Evolutionary conservation across 2,888 invertebrate species (phyloP), one percentile per base, ranked within the genome.

Genomic region (Cephus spinipes): DNA sequence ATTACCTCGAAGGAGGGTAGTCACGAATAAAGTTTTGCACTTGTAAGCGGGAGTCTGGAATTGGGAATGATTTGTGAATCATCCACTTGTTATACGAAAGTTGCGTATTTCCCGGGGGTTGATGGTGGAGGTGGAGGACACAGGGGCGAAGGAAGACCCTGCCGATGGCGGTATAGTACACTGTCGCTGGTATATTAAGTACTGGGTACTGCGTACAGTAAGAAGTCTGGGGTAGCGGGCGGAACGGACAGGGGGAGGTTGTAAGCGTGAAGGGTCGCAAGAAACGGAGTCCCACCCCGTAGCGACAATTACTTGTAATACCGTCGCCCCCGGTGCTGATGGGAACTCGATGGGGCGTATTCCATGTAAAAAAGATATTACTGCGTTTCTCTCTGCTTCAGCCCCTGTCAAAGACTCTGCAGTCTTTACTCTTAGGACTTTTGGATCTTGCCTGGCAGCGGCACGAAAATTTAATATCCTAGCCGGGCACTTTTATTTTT

Each of bases 271-370:
- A 55, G 55, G 55, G 55, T 55, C 23, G 68, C 68, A 68, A 34
- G 75, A 36, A 68, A 75, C 73, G 68, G 15, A 15, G 77, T 73
- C 81, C 81, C 88, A 86, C 87, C 87, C 87, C 83, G 85, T 82
- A 86, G 89, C 87, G 89, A 91, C 91, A 91, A 91, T 91, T 91
- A 90, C 91, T 90, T 87, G 89, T 90, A 91, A 91, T 90, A 89
- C 89, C 87, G 88, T 88, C 86, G 85, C 86, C 83, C 83, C 82
- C 83, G 88, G 88, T 87, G 80, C 84, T 87, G 87, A 88, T 86
- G 87, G 85, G 85, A 85, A 86, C 89, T 88, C 87, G 87, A 88
- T 87, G 88, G 89, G 90, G 88, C 88, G 89, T 86, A 86, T 85
- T 88, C 82, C 84, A 83, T 83, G 81, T 83, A 83, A 82, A 89